A percentile compares a stretch with the other conserved stretches of the same genome.
phyloP scores from a whole-genome alignment of 2,797 vertebrate genomes.

The Pseudochromis fuscus region DNA sequence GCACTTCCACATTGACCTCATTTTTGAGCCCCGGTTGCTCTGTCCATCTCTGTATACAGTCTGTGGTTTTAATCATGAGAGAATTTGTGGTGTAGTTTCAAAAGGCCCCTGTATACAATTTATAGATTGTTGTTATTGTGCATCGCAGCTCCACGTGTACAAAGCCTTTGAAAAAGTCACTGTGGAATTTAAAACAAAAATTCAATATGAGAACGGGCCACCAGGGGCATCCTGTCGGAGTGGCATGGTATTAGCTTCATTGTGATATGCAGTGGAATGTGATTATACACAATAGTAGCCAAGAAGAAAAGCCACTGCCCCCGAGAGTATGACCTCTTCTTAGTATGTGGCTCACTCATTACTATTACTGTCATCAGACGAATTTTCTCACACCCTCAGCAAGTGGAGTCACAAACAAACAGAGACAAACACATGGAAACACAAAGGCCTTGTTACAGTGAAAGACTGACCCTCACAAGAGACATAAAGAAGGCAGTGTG shows the following conservation, averaged over 20 bases:
- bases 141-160: not conserved
- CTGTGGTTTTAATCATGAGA: not conserved
- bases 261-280: not conserved
- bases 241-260: not conserved
- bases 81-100: not conserved
- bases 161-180: not conserved
- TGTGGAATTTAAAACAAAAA: not conserved
- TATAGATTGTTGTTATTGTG: too few species aligned
- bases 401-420: slow-evolving; percentile 29
- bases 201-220: not conserved
- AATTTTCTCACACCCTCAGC: slow-evolving; percentile 42
- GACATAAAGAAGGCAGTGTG: slow-evolving; percentile 58
- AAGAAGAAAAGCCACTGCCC: slow-evolving; percentile 8
- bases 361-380: slow-evolving; percentile 20
- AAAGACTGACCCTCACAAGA: slow-evolving; percentile 57
- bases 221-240: slow-evolving; percentile 2
- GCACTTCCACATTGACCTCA: too few species aligned
- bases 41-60: too few species aligned
- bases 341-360: slow-evolving; percentile 20
- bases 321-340: slow-evolving; percentile 22
- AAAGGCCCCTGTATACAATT: not conserved
- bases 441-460: slow-evolving; percentile 60
- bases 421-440: slow-evolving; percentile 6
- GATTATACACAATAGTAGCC: slow-evolving; percentile 1
- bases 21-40: too few species aligned